A percentile compares a stretch with the other conserved stretches of the same genome.
Conservation (phyloP, 2,113 vertebrate genomes). For the Australoheros scitulus region DNA sequence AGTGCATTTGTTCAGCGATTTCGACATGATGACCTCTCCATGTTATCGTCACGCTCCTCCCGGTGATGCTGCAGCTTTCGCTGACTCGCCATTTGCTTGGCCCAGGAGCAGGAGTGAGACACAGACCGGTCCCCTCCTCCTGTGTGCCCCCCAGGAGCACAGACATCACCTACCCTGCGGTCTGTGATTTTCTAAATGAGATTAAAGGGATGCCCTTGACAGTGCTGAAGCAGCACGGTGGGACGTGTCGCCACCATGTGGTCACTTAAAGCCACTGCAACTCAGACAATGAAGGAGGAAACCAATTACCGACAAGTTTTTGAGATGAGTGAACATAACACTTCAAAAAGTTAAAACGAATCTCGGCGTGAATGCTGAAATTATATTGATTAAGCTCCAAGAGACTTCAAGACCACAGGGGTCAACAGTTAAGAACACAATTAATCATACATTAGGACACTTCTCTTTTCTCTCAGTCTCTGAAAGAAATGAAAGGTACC, state of each 20-base stretch:
- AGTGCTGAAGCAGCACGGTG: background rate
- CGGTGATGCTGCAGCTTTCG: slow-evolving; percentile 50
- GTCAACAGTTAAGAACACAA: background rate
- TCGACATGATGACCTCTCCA: background rate
- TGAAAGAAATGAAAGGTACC: background rate
- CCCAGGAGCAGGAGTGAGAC: slow-evolving; percentile 28
- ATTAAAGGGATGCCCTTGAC: slow-evolving; percentile 60
- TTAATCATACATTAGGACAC: background rate
- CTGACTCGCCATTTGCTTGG: slow-evolving; percentile 53
- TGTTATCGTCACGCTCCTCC: slow-evolving; percentile 13
- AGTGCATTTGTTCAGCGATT: background rate
- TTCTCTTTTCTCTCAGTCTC: background rate
- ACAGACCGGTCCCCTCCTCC: background rate
- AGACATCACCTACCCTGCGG: background rate
- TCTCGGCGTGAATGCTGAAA: background rate
- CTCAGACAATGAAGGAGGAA: background rate
- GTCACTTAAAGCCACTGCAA: background rate
- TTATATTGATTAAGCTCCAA: background rate
- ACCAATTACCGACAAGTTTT: background rate
- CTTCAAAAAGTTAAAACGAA: background rate
- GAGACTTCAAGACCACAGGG: background rate
- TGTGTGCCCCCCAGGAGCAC: background rate
- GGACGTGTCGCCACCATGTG: slow-evolving; percentile 64
- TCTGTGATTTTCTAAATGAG: slow-evolving; percentile 37
- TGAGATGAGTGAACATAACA: background rate